Conservation (phyloP, 2,113 vertebrate species). For the Heteronetta atricapilla region DNA sequence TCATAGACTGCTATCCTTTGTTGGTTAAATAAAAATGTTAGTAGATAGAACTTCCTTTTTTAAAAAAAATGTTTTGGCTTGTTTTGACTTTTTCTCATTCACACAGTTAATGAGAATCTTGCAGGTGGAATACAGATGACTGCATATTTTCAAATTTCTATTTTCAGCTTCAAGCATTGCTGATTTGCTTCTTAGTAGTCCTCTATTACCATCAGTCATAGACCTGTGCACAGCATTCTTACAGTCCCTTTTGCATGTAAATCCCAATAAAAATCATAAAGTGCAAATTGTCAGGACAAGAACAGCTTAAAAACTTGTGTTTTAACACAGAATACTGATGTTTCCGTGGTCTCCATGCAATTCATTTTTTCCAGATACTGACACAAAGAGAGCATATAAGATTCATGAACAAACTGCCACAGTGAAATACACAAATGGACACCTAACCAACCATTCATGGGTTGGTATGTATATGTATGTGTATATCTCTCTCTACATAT, state of each 20-base stretch:
- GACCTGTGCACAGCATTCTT: background rate
- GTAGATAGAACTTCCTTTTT: background rate
- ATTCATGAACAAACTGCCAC: background rate
- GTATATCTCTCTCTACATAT: background rate
- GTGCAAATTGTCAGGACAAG: background rate
- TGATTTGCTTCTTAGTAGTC: background rate
- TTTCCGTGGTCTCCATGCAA: background rate
- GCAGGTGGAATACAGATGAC: background rate
- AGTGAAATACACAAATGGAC: background rate
- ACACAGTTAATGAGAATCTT: background rate
- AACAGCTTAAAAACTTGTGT: background rate
- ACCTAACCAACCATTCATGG: background rate
- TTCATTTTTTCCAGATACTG: background rate
- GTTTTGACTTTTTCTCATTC: background rate
- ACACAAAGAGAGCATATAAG: background rate
- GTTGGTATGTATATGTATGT: background rate
- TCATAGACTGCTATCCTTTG: background rate
- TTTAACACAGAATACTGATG: background rate
- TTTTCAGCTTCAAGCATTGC: background rate
- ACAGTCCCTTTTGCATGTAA: background rate
- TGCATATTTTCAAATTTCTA: background rate
- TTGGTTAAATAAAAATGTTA: background rate
- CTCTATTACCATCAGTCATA: background rate
- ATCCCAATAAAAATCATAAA: background rate
- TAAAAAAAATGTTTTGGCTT: background rate